Base-by-base conservation (phyloP, 2,888 invertebrate species). In the Cerceris ruficornis region DNA sequence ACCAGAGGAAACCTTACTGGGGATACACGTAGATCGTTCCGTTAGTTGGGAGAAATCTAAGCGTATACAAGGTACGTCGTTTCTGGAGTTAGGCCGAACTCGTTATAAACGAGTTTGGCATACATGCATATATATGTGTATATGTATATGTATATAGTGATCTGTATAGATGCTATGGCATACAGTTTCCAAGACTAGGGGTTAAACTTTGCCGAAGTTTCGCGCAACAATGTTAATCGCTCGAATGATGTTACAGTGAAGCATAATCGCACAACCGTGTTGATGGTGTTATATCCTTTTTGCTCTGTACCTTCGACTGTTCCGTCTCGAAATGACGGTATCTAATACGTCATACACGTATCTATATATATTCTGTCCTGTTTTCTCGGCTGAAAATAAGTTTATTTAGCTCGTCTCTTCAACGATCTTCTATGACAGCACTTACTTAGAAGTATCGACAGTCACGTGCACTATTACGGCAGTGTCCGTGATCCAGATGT, bases 221-320 rank as follows among this genome's bases (percentile, higher is more conserved):
- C 60, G 7, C 13, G 72, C 42, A 70, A 73, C 77, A 54, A 80
- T 57, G 79, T 70, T 74, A 77, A 80, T 80, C 77, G 79, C 46
- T 13, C 61, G 50, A 50, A 50, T 62, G 66, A 42, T 15, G 52
- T 17, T 62, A 50, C 54, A 49, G 42, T 14, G 9, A 9, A 69
- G 57, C 66, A 59, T 49, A 57, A 17, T 28, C 17, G 39, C 52
- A 52, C 52, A 13, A n/a, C 52, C 7, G 52, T 46, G 46, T 46
- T n/a, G 14, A 52, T 7, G 52, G 52, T 52, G 5, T 46, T 46
- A 46, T 8, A 46, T 11, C 11, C 11, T 46, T 46, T 46, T 28
- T 28, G 28, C 28, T 28, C 4, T 28, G 28, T 28, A 28, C 28
- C 28, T 28, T 28, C 28, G 4, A 28, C 28, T 28, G 28, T 28